phyloP scores from a whole-genome alignment of 2,797 vertebrate genomes.

The Tragelaphus eurycerus region DNA sequence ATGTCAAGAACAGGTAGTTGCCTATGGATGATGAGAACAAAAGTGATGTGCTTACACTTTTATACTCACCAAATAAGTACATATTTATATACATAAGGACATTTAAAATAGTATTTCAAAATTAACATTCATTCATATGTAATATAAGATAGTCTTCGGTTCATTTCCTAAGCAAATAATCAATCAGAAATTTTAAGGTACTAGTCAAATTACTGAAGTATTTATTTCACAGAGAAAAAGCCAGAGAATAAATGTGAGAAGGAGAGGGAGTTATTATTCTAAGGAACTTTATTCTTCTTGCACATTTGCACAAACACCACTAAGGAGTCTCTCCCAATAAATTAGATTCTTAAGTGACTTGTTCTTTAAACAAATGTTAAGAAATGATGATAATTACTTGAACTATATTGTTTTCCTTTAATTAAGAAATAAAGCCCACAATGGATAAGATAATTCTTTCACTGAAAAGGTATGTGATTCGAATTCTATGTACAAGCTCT shows the following conservation, averaged over 20 bases:
- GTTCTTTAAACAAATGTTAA: slow-evolving; percentile 49
- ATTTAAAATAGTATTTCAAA: background rate
- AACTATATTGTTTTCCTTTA: slow-evolving; percentile 55
- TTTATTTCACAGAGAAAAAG: background rate
- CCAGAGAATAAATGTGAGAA: background rate
- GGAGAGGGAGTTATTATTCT: background rate
- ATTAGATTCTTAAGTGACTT: slow-evolving; percentile 43
- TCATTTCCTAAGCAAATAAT: background rate
- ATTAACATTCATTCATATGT: background rate
- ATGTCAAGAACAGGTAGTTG: accelerated
- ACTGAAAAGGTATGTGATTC: slow-evolving; percentile 42
- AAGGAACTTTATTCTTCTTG: background rate
- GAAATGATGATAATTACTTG: slow-evolving; percentile 56
- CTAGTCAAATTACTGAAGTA: background rate
- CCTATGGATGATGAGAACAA: background rate
- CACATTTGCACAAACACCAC: background rate
- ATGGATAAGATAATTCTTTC: slow-evolving; percentile 47
- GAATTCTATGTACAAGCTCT: slow-evolving; percentile 3
- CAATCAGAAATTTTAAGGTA: background rate
- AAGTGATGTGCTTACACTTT: background rate
- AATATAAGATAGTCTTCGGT: background rate
- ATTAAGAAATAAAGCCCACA: slow-evolving; percentile 47
- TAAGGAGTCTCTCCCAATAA: background rate
- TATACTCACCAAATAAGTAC: background rate
- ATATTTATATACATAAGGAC: background rate